phyloP scores from a whole-genome alignment of 1,140 invertebrate genomes.

The Hyposmocoma kahamanoa region DNA sequence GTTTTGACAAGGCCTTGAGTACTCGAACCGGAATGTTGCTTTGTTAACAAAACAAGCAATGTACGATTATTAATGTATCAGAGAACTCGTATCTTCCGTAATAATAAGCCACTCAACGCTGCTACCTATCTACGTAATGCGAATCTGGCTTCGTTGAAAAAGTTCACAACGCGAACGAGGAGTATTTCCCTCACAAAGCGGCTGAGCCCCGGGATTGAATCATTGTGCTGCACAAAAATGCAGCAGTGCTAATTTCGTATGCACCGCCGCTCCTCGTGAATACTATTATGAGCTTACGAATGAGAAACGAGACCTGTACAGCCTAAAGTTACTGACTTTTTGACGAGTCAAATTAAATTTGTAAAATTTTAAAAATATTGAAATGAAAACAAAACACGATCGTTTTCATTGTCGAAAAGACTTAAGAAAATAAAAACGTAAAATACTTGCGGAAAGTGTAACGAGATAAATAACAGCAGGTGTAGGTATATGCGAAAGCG shows the following conservation, averaged over 20 bases:
- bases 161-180: conserved; percentile 49
- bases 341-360: no score
- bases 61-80: neutral
- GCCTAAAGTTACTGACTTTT: no score
- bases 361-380: no score
- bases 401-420: no score
- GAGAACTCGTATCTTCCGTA: conserved; percentile 20
- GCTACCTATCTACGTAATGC: neutral
- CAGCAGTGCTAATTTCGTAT: conserved; percentile 52
- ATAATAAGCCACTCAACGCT: conserved; percentile 27
- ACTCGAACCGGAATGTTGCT: neutral
- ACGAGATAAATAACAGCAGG: no score
- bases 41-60: neutral
- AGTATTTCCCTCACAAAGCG: conserved; percentile 45
- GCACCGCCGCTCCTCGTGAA: conserved; percentile 32
- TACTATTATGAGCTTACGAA: conserved; percentile 43
- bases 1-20: neutral
- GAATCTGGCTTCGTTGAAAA: conserved; percentile 51
- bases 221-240: conserved; percentile 55
- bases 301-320: neutral
- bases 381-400: no score
- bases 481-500: no score
- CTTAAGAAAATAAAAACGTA: no score
- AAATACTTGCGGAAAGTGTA: no score
- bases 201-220: conserved; percentile 44